Evolutionary conservation across 2,888 invertebrate species (phyloP).

Genomic region (Norana najaformis): DNA sequence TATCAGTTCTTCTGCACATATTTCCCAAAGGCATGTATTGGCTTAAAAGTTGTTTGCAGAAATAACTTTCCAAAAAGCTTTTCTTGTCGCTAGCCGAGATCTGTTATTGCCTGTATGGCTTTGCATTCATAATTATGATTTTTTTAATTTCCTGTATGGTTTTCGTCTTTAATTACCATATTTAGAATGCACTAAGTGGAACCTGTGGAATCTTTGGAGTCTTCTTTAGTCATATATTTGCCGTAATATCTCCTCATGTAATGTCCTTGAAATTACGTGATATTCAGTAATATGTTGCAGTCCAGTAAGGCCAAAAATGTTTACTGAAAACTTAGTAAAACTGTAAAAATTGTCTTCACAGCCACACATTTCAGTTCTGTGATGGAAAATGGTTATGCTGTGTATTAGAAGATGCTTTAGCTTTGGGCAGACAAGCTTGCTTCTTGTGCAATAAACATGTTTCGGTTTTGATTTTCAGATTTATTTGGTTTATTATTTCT

Average conservation of each 20-base stretch:
- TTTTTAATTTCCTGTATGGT: not conserved
- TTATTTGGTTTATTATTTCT: not conserved
- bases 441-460: not conserved
- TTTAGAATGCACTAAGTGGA: not conserved
- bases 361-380: not conserved
- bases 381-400: not conserved
- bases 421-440: not conserved
- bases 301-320: not conserved
- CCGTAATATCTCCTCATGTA: not conserved
- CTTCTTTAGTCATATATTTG: too few species aligned
- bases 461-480: not conserved
- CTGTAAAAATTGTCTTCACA: not conserved
- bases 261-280: not conserved
- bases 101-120: not conserved
- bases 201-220: too few species aligned
- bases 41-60: not conserved
- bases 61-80: not conserved
- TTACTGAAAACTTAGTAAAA: not conserved
- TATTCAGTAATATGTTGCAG: not conserved
- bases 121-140: not conserved
- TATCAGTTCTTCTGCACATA: constrained; percentile 85
- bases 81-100: not conserved
- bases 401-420: not conserved
- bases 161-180: not conserved
- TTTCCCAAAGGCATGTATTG: constrained; percentile 77